These are phyloP conservation scores for Sciaenops ocellatus DNA, from an alignment of 2,797 vertebrate genomes.

Conservation along the genomic window DNA sequence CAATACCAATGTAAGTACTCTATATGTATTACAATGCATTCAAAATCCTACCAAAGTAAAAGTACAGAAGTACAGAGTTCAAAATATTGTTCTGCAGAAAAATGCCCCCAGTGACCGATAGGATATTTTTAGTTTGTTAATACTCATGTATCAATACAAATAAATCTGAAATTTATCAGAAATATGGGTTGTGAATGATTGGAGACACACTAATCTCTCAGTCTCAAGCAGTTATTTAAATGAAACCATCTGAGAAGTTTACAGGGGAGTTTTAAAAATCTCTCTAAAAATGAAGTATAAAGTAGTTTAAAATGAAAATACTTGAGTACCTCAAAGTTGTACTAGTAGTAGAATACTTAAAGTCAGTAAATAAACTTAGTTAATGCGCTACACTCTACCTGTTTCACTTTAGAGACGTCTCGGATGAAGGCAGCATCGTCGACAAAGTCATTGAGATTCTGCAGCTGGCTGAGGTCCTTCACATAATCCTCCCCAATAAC, in stretches of 20 bases:
- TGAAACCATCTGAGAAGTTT: too few species aligned
- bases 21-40: neutral
- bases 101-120: too few species aligned
- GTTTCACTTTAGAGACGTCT: conserved; percentile 93
- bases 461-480: conserved; percentile 91
- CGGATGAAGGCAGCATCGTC: conserved; percentile 88
- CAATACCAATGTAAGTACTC: neutral
- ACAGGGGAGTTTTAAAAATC: too few species aligned
- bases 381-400: conserved; percentile 81
- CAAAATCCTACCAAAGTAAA: neutral
- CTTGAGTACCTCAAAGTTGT: neutral
- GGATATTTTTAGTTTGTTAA: too few species aligned
- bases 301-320: neutral
- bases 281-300: neutral
- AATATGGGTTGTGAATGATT: too few species aligned
- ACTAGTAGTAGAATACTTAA: neutral
- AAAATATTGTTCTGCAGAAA: neutral
- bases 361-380: neutral
- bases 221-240: too few species aligned
- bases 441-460: conserved; percentile 87
- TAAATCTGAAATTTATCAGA: too few species aligned
- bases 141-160: too few species aligned
- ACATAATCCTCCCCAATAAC: conserved; percentile 95
- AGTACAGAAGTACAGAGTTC: neutral
- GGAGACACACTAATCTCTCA: too few species aligned